phyloP scores from a whole-genome alignment of 1,140 invertebrate genomes.

The Eumaeus atala region DNA sequence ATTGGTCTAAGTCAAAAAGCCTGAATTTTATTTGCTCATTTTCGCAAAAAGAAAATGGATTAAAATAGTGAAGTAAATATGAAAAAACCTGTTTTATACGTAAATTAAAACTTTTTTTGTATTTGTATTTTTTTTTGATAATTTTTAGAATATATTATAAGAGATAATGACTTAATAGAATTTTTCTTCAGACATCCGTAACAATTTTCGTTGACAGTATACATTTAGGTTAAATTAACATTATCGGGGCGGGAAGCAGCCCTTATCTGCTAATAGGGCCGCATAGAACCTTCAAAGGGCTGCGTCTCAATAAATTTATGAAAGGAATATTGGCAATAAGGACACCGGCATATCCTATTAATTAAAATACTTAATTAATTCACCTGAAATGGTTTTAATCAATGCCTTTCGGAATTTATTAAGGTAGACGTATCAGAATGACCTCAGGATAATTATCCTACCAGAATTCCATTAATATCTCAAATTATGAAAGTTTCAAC shows the following conservation, averaged over 20 bases:
- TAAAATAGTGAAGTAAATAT: neutral
- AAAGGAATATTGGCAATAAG: slow-evolving; percentile 73
- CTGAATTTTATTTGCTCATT: neutral
- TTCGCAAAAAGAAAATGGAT: neutral
- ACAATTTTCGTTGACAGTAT: slow-evolving; percentile 14
- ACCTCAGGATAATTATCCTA: slow-evolving; percentile 29
- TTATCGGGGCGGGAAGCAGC: slow-evolving; percentile 27
- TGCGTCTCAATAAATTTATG: slow-evolving; percentile 72
- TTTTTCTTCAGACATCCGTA: slow-evolving; percentile 1
- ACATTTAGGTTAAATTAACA: slow-evolving; percentile 26
- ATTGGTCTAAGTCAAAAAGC: neutral
- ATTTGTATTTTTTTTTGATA: no score
- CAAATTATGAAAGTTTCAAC: no score
- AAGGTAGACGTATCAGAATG: slow-evolving; percentile 43
- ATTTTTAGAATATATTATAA: no score
- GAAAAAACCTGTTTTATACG: no score
- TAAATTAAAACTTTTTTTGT: no score
- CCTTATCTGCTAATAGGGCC: slow-evolving; percentile 53
- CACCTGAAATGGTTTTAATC: slow-evolving; percentile 72
- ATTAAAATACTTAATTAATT: slow-evolving; percentile 74
- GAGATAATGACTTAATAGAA: neutral
- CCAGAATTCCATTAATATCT: slow-evolving; percentile 10
- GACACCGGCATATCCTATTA: slow-evolving; percentile 68
- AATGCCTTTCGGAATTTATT: slow-evolving; percentile 68
- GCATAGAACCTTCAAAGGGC: slow-evolving; percentile 44